Percentiles rank a stretch among this genome's conserved stretches.
These are phyloP conservation scores for Siniperca knerii DNA, from an alignment of 2,113 vertebrate species.

Conservation along the genomic window DNA sequence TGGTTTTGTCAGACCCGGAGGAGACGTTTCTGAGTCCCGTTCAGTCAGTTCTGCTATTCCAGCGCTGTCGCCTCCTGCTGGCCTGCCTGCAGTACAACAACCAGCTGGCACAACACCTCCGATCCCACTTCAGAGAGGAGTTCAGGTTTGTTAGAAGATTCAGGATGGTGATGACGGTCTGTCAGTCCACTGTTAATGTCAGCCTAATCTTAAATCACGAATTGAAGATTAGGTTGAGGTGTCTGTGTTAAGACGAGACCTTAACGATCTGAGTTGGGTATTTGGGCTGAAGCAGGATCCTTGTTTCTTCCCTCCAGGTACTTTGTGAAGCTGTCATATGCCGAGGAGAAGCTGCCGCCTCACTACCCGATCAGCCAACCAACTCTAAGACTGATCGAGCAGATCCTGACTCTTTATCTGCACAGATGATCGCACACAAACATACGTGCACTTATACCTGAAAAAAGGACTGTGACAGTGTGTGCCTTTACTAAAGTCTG, in stretches of 20 bases:
- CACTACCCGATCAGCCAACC: slow-evolving; percentile 82
- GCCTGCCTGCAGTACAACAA: slow-evolving; percentile 83
- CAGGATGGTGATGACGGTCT: no score
- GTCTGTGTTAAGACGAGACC: no score
- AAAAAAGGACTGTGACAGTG: not conserved
- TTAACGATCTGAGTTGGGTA: not conserved
- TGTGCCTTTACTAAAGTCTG: slow-evolving; percentile 37
- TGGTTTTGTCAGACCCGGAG: slow-evolving; percentile 70
- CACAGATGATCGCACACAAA: slow-evolving; percentile 46
- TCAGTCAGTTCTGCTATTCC: slow-evolving; percentile 84
- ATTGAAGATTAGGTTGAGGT: no score
- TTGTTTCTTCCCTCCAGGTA: slow-evolving; percentile 74
- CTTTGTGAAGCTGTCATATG: slow-evolving; percentile 76
- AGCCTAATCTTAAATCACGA: not conserved
- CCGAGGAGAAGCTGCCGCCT: slow-evolving; percentile 78
- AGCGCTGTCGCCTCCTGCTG: slow-evolving; percentile 85
- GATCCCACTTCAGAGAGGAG: slow-evolving; percentile 81
- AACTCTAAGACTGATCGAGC: slow-evolving; percentile 72
- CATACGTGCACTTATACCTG: not conserved
- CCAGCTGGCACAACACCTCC: slow-evolving; percentile 78
- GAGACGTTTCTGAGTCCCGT: slow-evolving; percentile 70
- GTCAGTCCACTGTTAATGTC: no score
- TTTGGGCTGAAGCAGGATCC: not conserved
- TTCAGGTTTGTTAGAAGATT: slow-evolving; percentile 80
- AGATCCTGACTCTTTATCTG: slow-evolving; percentile 76